Base-by-base conservation (phyloP, 1,140 invertebrate genomes). In the Anthonomus grandis region DNA sequence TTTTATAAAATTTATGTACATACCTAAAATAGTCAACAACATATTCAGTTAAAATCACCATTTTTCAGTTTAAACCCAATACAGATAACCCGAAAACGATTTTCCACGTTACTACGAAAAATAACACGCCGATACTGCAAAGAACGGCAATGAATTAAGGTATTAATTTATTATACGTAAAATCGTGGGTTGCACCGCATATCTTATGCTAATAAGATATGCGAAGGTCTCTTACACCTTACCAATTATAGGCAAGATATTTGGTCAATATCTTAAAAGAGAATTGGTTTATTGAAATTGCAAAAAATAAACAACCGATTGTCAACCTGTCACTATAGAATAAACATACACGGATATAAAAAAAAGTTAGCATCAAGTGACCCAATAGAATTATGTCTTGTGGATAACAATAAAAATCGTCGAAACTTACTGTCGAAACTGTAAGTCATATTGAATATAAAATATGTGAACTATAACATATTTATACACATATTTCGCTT, bases 131-230 rank as follows among this genome's bases (percentile, higher is more conserved):
- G 21, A 31, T 4, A 47, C 22, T 47, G 24, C 25, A 10, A 5
- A 47, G 12, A n/a, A n/a, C n/a, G n/a, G n/a, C n/a, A n/a, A 27
- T 15, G 23, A 47, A 27, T 13, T 31, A 19, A 47, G 34, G n/a
- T 47, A 47, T 27, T 47, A 27, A 47, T 47, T 13, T 8, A 8
- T 38, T 38, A 38, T 38, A 47, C 45, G 25, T 12, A 47, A 47
- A 47, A 31, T 31, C 25, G 45, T 47, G 24, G 45, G 45, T 27
- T 15, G 45, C 12, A 3, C 23, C 41, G 24, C 45, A 47, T 23
- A 25, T 47, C 45, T 47, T 47, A 47, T 47, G 45, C 23, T 47
- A 47, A 47, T 47, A 47, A 47, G 23, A n/a, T n/a, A n/a, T n/a
- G n/a, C 34, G 17, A 6, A 31, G 17, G 45, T 27, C 17, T 47